Percentiles rank a stretch among this genome's conserved stretches.
These are phyloP conservation scores for Lasioglossum figueresi DNA, from an alignment of 2,888 invertebrate genomes.

Conservation along the genomic window DNA sequence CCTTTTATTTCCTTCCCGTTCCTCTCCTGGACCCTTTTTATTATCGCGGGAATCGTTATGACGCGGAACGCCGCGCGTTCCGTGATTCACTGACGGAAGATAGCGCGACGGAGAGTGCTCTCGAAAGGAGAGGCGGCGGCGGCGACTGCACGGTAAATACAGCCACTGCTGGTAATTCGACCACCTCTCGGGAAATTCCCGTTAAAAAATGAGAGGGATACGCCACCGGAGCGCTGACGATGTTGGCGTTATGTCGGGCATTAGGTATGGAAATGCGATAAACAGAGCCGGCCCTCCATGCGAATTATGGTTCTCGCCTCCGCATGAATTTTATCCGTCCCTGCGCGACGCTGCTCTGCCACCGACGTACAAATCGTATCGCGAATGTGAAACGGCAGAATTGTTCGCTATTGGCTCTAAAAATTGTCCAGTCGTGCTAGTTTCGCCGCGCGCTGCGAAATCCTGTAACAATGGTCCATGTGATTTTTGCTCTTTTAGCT, in stretches of 20 bases:
- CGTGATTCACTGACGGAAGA: constrained; percentile 27
- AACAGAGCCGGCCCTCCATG: not conserved
- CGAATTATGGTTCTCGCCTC: not conserved
- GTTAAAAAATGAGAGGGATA: constrained; percentile 31
- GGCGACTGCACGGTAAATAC: constrained; percentile 17
- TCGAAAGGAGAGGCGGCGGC: constrained; percentile 17
- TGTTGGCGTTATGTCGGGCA: constrained; percentile 28
- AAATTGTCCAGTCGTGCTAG: not conserved
- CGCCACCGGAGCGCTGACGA: constrained; percentile 15
- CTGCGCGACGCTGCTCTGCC: not conserved
- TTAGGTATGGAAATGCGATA: constrained; percentile 45
- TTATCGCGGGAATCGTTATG: constrained; percentile 38
- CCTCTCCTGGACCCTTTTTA: not conserved
- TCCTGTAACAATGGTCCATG: not conserved
- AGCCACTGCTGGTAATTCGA: constrained; percentile 23
- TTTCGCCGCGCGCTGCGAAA: not conserved
- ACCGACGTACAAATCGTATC: not conserved
- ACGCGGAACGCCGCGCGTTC: constrained; percentile 15
- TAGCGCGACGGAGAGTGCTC: not conserved
- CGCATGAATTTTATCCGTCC: not conserved
- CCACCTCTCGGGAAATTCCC: constrained; percentile 27
- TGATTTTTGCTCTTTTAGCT: not conserved
- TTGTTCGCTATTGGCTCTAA: not conserved
- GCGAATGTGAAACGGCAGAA: not conserved
- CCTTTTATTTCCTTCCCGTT: not conserved